phyloP scores from a whole-genome alignment of 2,888 invertebrate genomes.

The Bedellia somnulentella region DNA sequence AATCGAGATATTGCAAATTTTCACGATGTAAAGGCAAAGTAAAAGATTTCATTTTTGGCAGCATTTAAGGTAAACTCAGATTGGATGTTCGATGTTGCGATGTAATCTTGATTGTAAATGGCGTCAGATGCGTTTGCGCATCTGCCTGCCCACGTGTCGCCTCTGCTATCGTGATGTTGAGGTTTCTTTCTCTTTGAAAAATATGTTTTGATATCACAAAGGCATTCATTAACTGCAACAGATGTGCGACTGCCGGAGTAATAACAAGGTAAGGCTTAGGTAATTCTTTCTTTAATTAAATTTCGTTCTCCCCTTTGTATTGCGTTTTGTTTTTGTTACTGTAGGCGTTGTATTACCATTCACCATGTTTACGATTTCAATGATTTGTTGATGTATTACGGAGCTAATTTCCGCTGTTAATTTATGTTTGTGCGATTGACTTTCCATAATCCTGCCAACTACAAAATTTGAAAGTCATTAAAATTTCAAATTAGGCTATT shows the following conservation, averaged over 20 bases:
- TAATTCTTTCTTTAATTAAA: slow-evolving; percentile 45
- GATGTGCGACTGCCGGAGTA: slow-evolving; percentile 29
- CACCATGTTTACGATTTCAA: slow-evolving; percentile 20
- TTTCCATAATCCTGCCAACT: background rate
- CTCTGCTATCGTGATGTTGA: slow-evolving; percentile 26
- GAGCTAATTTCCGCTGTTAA: background rate
- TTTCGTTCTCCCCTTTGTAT: slow-evolving; percentile 25
- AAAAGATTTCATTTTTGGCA: slow-evolving; percentile 25
- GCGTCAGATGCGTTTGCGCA: slow-evolving; percentile 35
- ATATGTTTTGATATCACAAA: slow-evolving; percentile 22
- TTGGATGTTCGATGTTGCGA: no score
- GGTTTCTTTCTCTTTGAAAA: slow-evolving; percentile 32
- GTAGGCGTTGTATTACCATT: slow-evolving; percentile 17
- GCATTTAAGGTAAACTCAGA: no score
- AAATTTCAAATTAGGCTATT: no score
- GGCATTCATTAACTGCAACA: slow-evolving; percentile 48
- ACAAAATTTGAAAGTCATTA: no score
- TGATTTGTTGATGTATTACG: background rate
- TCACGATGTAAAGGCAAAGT: no score
- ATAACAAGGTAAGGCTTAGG: slow-evolving; percentile 33
- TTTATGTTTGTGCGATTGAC: background rate
- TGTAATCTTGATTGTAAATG: slow-evolving; percentile 20
- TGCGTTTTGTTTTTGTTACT: slow-evolving; percentile 15
- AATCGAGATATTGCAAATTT: no score
- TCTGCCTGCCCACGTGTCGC: slow-evolving; percentile 57